Conservation (phyloP, 1,140 invertebrate genomes). For the Venustaconcha ellipsiformis region DNA sequence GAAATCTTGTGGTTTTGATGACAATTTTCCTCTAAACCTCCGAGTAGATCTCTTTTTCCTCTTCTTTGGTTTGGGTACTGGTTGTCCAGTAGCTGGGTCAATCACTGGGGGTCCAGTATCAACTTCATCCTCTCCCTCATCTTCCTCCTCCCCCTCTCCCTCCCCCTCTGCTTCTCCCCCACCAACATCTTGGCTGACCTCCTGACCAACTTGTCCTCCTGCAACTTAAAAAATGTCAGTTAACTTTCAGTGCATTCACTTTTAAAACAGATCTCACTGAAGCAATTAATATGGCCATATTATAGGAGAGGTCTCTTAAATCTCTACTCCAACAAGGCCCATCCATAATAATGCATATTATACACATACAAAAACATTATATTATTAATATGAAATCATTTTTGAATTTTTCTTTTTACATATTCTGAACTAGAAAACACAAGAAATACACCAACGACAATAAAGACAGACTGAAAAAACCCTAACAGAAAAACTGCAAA, state of each 20-base stretch:
- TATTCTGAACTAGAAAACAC: too few species aligned
- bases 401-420: too few species aligned
- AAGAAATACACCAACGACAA: too few species aligned
- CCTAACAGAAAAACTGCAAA: too few species aligned
- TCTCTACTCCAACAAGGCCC: not conserved
- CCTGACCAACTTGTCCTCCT: not conserved
- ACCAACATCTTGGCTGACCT: conserved; percentile 5
- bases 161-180: conserved; percentile 20
- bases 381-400: too few species aligned
- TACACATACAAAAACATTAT: too few species aligned
- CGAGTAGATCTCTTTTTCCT: conserved; percentile 35
- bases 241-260: not conserved
- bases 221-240: not conserved
- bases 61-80: conserved; percentile 32
- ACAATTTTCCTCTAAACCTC: conserved; percentile 44
- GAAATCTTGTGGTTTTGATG: conserved; percentile 55
- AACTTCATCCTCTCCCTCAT: conserved; percentile 44
- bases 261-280: not conserved
- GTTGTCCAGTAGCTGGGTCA: conserved; percentile 47
- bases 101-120: conserved; percentile 42
- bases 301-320: not conserved
- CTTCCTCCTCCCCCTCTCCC: conserved; percentile 33
- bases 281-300: not conserved
- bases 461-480: too few species aligned
- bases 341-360: not conserved